phyloP scores from a whole-genome alignment of 2,888 invertebrate genomes.

The Mimas tiliae region DNA sequence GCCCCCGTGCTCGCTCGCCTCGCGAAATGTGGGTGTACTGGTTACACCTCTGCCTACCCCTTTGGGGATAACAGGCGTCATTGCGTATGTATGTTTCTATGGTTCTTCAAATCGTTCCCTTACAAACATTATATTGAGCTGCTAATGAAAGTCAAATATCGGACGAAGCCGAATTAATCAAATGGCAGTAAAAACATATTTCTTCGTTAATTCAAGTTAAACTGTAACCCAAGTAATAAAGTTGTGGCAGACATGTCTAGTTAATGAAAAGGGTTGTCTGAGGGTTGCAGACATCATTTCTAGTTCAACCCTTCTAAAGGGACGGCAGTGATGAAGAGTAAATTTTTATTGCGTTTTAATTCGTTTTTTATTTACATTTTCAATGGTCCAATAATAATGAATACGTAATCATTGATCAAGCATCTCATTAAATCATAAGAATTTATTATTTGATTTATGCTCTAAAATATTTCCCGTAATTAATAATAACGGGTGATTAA shows the following conservation, averaged over 20 bases:
- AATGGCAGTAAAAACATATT: constrained; percentile 19
- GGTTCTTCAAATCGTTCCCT: too few species aligned
- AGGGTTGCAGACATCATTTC: constrained; percentile 17
- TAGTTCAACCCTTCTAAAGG: constrained; percentile 16
- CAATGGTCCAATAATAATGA: neutral
- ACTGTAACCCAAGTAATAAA: constrained; percentile 21
- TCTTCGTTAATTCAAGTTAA: constrained; percentile 18
- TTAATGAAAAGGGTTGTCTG: constrained; percentile 23
- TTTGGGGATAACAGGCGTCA: too few species aligned
- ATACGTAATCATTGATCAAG: neutral
- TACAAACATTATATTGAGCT: neutral
- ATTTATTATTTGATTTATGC: too few species aligned
- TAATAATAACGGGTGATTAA: too few species aligned
- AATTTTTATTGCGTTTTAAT: constrained; percentile 13
- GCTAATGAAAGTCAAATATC: neutral
- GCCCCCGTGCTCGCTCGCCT: too few species aligned
- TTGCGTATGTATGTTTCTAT: too few species aligned
- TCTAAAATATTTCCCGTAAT: too few species aligned
- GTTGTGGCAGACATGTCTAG: constrained; percentile 24
- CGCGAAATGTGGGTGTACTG: too few species aligned
- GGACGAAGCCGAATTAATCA: constrained; percentile 28
- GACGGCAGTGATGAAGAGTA: constrained; percentile 6
- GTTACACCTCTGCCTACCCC: too few species aligned
- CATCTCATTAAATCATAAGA: too few species aligned
- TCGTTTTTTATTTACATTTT: neutral